Conservation (phyloP, 2,888 invertebrate species). For the Macaria liturata region DNA sequence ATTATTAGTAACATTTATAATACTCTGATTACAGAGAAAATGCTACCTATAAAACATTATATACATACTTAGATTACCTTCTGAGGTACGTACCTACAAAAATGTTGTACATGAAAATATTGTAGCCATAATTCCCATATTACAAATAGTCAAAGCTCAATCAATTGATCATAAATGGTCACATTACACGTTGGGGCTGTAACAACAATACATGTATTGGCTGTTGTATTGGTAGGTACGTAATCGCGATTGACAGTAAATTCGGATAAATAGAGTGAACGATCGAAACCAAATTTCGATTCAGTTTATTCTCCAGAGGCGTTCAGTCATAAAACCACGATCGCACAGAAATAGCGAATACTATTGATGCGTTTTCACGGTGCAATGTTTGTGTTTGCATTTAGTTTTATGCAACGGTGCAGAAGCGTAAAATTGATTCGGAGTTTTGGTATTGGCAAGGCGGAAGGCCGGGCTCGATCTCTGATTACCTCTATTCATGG, state of each 20-base stretch:
- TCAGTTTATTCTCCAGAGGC: constrained; percentile 66
- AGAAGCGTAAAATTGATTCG: constrained; percentile 75
- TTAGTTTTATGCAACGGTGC: constrained; percentile 77
- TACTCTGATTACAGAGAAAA: constrained; percentile 54
- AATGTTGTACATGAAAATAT: background rate
- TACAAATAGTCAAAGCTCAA: constrained; percentile 13
- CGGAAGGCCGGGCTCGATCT: constrained; percentile 62
- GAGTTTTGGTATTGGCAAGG: constrained; percentile 51
- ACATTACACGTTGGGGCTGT: constrained; percentile 54
- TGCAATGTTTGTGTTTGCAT: constrained; percentile 58
- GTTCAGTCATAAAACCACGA: constrained; percentile 71
- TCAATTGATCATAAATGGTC: constrained; percentile 62
- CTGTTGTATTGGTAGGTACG: constrained; percentile 44
- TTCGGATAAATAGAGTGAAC: constrained; percentile 58
- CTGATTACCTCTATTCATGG: constrained; percentile 58
- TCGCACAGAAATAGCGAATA: constrained; percentile 50
- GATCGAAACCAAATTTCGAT: constrained; percentile 45
- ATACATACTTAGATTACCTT: constrained; percentile 39
- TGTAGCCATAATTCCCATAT: background rate
- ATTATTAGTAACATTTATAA: constrained; percentile 62
- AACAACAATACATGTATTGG: constrained; percentile 54
- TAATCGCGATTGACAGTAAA: constrained; percentile 66
- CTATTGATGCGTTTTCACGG: constrained; percentile 52
- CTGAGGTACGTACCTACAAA: constrained; percentile 1
- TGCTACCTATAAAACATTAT: constrained; percentile 39